These are phyloP conservation scores for Drosophila histrio DNA, from an alignment of 2,888 invertebrate species.

Conservation along the genomic window DNA sequence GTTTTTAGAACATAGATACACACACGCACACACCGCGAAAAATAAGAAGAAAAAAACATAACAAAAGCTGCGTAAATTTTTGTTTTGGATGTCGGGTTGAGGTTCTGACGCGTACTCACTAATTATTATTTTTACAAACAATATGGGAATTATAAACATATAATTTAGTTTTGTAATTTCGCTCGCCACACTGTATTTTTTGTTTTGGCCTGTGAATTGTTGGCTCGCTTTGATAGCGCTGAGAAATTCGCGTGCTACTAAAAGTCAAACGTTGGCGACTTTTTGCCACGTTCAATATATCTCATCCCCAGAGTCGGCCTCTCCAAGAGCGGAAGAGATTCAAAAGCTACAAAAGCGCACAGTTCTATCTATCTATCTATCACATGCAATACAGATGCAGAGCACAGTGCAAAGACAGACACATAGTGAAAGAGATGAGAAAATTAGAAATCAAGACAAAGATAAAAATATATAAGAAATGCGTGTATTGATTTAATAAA, in stretches of 20 bases:
- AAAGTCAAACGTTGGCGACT: slow-evolving; percentile 77
- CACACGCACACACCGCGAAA: slow-evolving; percentile 9
- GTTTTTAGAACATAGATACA: slow-evolving; percentile 47
- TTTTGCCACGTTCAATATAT: slow-evolving; percentile 64
- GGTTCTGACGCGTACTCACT: slow-evolving; percentile 66
- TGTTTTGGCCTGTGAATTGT: slow-evolving; percentile 50
- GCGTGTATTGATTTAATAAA: slow-evolving; percentile 76
- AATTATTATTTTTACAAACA: slow-evolving; percentile 73
- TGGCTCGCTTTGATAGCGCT: slow-evolving; percentile 62
- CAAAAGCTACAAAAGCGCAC: slow-evolving; percentile 45
- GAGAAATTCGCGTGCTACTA: slow-evolving; percentile 76
- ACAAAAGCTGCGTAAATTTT: slow-evolving; percentile 43
- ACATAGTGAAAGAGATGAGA: slow-evolving; percentile 47
- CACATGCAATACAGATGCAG: slow-evolving; percentile 29
- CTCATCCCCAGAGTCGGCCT: slow-evolving; percentile 23
- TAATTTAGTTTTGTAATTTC: slow-evolving; percentile 57
- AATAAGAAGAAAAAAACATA: slow-evolving; percentile 2
- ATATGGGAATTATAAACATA: slow-evolving; percentile 75
- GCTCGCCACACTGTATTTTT: slow-evolving; percentile 29
- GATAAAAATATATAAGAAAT: slow-evolving; percentile 78
- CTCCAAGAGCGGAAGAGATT: slow-evolving; percentile 43
- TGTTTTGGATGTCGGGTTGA: slow-evolving; percentile 20
- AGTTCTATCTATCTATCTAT: slow-evolving; percentile 37
- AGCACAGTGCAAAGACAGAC: slow-evolving; percentile 32
- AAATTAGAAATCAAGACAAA: slow-evolving; percentile 68